Evolutionary conservation across 1,140 invertebrate genomes (phyloP), one percentile per base, ranked within the genome.

Genomic region (Wasmannia auropunctata): DNA sequence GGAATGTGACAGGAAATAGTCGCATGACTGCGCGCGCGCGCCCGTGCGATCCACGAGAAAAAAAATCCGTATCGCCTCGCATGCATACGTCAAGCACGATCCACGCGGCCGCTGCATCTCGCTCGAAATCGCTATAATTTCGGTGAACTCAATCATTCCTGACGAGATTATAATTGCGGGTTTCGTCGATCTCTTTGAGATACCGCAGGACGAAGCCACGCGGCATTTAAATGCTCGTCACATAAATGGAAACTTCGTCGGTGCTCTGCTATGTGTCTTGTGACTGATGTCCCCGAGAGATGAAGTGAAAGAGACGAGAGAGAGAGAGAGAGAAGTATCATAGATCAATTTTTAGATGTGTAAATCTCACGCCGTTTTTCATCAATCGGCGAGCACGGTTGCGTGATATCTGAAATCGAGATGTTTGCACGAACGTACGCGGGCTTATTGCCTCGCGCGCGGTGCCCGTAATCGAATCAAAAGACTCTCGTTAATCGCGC

Each of bases 401-500:
- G 3, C 16, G 22, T 19, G 25, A 34, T 58, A 22, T 43, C 37
- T 11, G 16, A 72, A 58, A 65, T 62, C 43, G 43, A 28, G 37
- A 67, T 31, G 31, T 85, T 85, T 56, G 40, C 74, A 51, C 28
- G 63, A 60, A 70, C 28, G 49, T 37, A 43, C 75, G 75, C 75
- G 37, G 34, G 62, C 46, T 81, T 58, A 31, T 58, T 70, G 65
- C 28, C 65, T 40, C 49, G 58, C 62, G 77, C 63, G 34, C 77
- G 34, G 31, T 56, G 43, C 63, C 43, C 46, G 22, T 70, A 81
- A 81, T 81, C 46, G 74, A 90, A 87, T 79, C 85, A 80, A 51
- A 77, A 81, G 65, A 43, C 65, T 70, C 65, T 51, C 83, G 74
- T 90, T 90, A 83, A 90, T 90, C 80, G 80, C 86, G 85, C 89